Evolutionary conservation across 2,797 vertebrate species (phyloP), one percentile per base, ranked within the genome.

Genomic region (Setipinna tenuifilis): DNA sequence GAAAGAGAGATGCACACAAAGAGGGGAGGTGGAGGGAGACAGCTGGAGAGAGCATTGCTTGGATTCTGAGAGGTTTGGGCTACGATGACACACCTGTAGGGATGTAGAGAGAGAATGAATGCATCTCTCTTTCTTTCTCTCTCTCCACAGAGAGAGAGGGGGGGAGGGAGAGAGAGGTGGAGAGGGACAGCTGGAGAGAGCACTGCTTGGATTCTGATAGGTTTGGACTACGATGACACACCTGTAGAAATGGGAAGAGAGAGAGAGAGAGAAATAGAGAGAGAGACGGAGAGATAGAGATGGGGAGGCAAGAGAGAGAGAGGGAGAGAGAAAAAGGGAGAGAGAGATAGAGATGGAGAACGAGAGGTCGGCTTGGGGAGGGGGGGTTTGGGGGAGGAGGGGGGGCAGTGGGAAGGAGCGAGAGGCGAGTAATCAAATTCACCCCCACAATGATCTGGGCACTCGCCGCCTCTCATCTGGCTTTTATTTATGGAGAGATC

Each of bases 401-500:
- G 25, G 68, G 6, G 28, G 6, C 0, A 25, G 11, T 2, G 65
- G 25, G 28, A 28, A 35, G 3, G 35, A 78, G 71, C 6, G 71
- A 78, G 31, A 44, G 35, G 17, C 71, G 71, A 9, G 83, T 94
- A 95, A 96, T 96, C 93, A 90, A 88, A 95, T 95, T 92, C 87
- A 16, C 89, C 89, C 88, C 89, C 85, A 83, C 86, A 14, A 88
- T 92, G 91, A 94, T 94, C 94, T 91, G 93, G 93, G 93, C 89
- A 90, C 93, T 94, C 88, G 92, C 94, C 90, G 90, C 91, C 88
- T 93, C 94, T 94, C 93, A 92, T 94, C 94, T 94, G 92, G 92
- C 94, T 95, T 94, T 94, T 96, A 95, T 96, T 96, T 95, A 95
- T 95, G 94, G 94, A 93, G 93, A 57, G 91, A 92, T 92, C 94